These are phyloP conservation scores for Drosophila persimilis DNA, from an alignment of 1,140 invertebrate genomes.

Conservation along the genomic window DNA sequence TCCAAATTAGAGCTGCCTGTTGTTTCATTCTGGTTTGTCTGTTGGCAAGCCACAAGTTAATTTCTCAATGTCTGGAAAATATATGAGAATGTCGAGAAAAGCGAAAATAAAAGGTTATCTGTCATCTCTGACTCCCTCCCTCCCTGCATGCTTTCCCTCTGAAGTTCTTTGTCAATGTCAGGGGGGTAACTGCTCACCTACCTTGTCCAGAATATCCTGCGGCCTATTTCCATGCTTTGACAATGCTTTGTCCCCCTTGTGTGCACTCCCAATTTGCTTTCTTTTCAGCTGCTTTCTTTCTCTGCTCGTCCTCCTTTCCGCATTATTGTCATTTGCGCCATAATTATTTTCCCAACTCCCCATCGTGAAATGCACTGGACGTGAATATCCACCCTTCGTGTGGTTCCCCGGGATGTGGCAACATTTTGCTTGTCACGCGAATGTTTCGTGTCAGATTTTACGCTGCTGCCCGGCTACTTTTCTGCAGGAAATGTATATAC, in stretches of 20 bases:
- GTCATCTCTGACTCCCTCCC: no score
- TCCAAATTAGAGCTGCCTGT: slow-evolving; percentile 43
- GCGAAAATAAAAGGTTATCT: not conserved
- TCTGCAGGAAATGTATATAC: slow-evolving; percentile 33
- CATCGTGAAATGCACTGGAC: slow-evolving; percentile 31
- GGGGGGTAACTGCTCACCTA: not conserved
- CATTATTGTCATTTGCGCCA: slow-evolving; percentile 53
- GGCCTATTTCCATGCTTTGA: slow-evolving; percentile 32
- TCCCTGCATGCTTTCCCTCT: not conserved
- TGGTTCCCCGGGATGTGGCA: slow-evolving; percentile 25
- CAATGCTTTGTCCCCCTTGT: slow-evolving; percentile 22
- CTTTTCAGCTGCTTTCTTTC: not conserved
- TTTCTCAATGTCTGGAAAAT: slow-evolving; percentile 16
- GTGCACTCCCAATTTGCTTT: slow-evolving; percentile 44
- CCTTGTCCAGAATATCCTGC: slow-evolving; percentile 4
- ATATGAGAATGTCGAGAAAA: slow-evolving; percentile 4
- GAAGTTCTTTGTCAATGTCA: slow-evolving; percentile 58
- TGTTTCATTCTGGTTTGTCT: slow-evolving; percentile 29
- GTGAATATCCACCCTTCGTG: not conserved
- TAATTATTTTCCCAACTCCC: slow-evolving; percentile 62
- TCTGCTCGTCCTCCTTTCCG: not conserved
- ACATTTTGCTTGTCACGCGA: slow-evolving; percentile 72
- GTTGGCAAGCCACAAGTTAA: slow-evolving; percentile 20
- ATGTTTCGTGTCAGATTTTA: slow-evolving; percentile 75
- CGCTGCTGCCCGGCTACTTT: slow-evolving; percentile 52